Base-by-base conservation (phyloP, 2,113 vertebrate species). In the Sebastes schlegelii region DNA sequence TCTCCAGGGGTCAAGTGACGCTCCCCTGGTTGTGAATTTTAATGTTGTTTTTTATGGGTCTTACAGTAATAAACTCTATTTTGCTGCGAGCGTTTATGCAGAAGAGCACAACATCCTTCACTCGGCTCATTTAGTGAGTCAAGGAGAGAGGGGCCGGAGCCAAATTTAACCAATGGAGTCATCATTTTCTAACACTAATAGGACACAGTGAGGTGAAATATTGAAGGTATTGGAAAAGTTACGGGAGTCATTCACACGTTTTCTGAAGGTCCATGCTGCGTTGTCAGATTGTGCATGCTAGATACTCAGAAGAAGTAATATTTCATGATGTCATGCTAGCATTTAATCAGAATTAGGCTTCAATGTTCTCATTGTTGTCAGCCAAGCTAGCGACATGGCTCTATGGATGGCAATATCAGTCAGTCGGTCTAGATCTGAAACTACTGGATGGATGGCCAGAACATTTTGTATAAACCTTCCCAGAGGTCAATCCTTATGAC, bases 31-130 rank as follows among this genome's bases (percentile, higher is more conserved):
- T 90, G 94, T 95, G 93, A 95, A 95, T 95, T 94, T 95, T 94
- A 95, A 95, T 94, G 92, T 92, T 95, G 93, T 95, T 95, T 95
- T 95, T 95, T 95, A 94, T 94, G 94, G 89, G 90, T 94, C 93
- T 94, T 95, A 61, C 60, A 61, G 60, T 61, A 94, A 95, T 95
- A 95, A 95, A 95, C 92, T 95, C 92, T 91, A 93, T 95, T 95
- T 95, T 93, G 93, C 95, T 93, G 90, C 71, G 49, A 94, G 94
- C 93, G 84, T 92, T 95, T 95, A 94, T 94, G 92, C 93, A 94
- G 91, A 94, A 86, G 87, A 90, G 91, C 89, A 93, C 92, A 91
- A 90, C 93, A 93, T 95, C 90, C 88, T 93, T 94, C 92, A 92
- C 91, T 92, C 76, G 89, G 87, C 83, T 93, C 93, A 92, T 92